Conservation (phyloP, 1,140 invertebrate species). For the Tetragnatha versicolor region DNA sequence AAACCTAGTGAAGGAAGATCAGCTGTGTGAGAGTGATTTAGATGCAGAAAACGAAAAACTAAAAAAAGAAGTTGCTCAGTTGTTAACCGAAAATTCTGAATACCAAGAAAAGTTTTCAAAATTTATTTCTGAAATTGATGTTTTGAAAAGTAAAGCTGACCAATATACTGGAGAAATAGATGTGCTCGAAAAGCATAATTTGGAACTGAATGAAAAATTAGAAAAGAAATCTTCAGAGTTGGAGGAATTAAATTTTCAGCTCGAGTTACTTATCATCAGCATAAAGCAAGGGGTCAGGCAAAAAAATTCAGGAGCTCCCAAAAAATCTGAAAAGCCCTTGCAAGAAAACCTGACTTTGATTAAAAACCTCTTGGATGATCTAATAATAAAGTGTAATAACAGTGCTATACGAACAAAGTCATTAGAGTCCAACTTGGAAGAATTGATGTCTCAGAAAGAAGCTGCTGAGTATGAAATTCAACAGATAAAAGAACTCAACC, state of each 20-base stretch:
- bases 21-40: neutral
- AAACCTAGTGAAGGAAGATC: conserved; percentile 25
- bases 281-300: conserved; percentile 8
- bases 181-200: conserved; percentile 20
- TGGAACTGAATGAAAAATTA: conserved; percentile 24
- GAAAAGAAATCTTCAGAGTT: conserved; percentile 4
- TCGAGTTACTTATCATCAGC: conserved; percentile 4
- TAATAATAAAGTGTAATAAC: neutral
- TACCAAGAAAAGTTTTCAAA: neutral
- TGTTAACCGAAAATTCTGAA: conserved; percentile 21
- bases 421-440: neutral
- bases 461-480: conserved; percentile 32
- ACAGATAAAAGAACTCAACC: conserved; percentile 44
- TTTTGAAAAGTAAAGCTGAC: neutral
- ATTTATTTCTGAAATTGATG: neutral
- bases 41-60: neutral
- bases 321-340: conserved; percentile 1
- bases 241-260: conserved; percentile 8
- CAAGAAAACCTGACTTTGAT: neutral
- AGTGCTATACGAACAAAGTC: conserved; percentile 1
- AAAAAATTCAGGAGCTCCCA: neutral
- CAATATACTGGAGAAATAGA: neutral
- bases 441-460: conserved; percentile 11
- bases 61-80: neutral
- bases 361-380: conserved; percentile 10